Evolutionary conservation across 2,113 vertebrate species (phyloP), one percentile per base, ranked within the genome.

Genomic region (Atlantisia rogersi): DNA sequence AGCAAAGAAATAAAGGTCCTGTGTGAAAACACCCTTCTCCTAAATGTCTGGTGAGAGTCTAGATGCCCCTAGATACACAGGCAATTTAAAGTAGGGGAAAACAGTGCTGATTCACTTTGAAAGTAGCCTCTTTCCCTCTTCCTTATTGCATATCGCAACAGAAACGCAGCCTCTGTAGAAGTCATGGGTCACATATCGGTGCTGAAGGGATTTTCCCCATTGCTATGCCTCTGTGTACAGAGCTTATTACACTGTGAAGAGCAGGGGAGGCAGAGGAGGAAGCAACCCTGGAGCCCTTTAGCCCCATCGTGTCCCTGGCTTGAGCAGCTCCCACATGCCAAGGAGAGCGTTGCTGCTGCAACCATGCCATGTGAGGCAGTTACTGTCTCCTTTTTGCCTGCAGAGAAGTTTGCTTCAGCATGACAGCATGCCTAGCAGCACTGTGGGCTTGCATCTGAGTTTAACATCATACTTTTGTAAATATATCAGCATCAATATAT

Each of bases 321-420:
- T 20, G 74, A 37, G 13, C 32, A 85, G 8, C 2, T 79, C 26
- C 26, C 32, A 4, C 13, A 5, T 35, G 26, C 25, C 39, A 55
- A 68, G 28, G 32, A 75, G 14, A 52, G 8, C 2, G 17, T 74
- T 90, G 81, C 64, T 81, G 35, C 37, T 15, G 10, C 60, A 77
- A 35, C 15, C 28, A 19, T 2, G 3, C 44, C 42, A 22, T 19
- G 17, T 0, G 0, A 82, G 28, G 26, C 31, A 29, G 32, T 22
- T 50, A 15, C 46, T 82, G 39, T 16, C 52, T 77, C 28, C 65
- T 50, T 35, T 81, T 83, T 84, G 15, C 79, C 62, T 53, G 63
- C 60, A 79, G 64, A 26, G 53, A 82, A 82, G 22, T 75, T 91
- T 1, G 9, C 21, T 65, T 64, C 48, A 37, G 31, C 15, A 37